A percentile compares a stretch with the other conserved stretches of the same genome.
Evolutionary conservation across 2,888 invertebrate species (phyloP).

Genomic region (Watsonalla cultraria): DNA sequence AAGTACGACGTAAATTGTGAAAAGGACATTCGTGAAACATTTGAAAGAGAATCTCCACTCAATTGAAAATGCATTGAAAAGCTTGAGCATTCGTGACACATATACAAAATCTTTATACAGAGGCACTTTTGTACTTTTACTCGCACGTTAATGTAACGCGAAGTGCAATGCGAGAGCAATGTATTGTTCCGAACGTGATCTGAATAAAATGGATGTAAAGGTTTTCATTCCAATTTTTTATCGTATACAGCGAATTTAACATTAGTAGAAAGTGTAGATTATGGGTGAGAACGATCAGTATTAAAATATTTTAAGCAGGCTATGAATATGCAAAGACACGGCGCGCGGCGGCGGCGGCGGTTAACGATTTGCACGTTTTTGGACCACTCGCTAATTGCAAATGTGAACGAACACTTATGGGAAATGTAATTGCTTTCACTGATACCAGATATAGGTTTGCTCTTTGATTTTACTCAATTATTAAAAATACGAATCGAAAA

Average conservation of each 20-base stretch:
- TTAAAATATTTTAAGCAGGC: constrained; percentile 78
- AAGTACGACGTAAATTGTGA: neutral
- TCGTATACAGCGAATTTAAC: constrained; percentile 56
- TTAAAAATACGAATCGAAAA: constrained; percentile 23
- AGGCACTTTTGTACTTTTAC: constrained; percentile 1
- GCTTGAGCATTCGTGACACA: neutral
- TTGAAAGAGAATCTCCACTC: neutral
- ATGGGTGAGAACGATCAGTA: constrained; percentile 60
- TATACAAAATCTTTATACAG: neutral
- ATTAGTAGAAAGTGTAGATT: constrained; percentile 68
- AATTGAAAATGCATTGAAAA: neutral
- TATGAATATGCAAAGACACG: constrained; percentile 78
- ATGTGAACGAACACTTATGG: constrained; percentile 75
- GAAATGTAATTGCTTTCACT: constrained; percentile 72
- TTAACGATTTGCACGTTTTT: constrained; percentile 78
- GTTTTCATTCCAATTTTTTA: constrained; percentile 34
- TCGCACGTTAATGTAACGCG: constrained; percentile 1
- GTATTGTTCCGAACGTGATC: constrained; percentile 1
- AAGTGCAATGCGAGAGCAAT: constrained; percentile 1
- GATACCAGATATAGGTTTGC: constrained; percentile 59
- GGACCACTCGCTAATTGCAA: constrained; percentile 75
- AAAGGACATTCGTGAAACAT: constrained; percentile 14
- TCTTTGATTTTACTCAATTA: constrained; percentile 44
- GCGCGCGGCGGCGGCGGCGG: constrained; percentile 60
- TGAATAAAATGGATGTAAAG: neutral